Conservation (phyloP, 2,113 vertebrate genomes). For the Pantherophis guttatus region DNA sequence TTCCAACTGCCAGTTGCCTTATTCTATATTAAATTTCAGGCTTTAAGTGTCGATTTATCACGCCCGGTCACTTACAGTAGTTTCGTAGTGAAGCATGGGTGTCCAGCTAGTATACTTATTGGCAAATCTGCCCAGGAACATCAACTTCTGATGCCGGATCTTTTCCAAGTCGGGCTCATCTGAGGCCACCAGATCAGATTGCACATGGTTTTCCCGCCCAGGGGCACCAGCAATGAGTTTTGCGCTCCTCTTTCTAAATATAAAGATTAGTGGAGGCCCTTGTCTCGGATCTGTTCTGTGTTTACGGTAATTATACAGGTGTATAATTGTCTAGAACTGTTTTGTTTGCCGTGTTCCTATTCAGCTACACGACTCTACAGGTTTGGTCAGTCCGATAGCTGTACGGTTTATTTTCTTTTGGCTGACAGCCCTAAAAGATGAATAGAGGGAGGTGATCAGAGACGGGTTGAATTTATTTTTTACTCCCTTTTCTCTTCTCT, state of each 20-base stretch:
- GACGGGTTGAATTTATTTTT: conserved; percentile 33
- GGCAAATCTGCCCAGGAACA: conserved; percentile 4
- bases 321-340: conserved; percentile 42
- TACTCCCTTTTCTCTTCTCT: conserved; percentile 8
- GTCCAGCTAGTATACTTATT: not conserved
- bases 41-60: too few relatives aligned
- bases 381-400: conserved; percentile 75
- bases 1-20: too few relatives aligned
- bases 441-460: conserved; percentile 84
- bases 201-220: not conserved
- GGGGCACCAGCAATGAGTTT: not conserved
- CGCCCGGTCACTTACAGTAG: too few relatives aligned
- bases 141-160: not conserved
- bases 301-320: conserved; percentile 30
- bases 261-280: not conserved
- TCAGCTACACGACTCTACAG: conserved; percentile 59
- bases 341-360: conserved; percentile 45
- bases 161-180: not conserved
- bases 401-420: conserved; percentile 68
- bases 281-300: not conserved
- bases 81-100: too few relatives aligned
- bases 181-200: conserved; percentile 7
- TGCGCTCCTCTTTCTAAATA: conserved; percentile 11
- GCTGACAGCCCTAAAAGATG: conserved; percentile 71
- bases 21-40: too few relatives aligned